Conservation (phyloP, 2,797 vertebrate genomes). For the Peromyscus attwateri region DNA sequence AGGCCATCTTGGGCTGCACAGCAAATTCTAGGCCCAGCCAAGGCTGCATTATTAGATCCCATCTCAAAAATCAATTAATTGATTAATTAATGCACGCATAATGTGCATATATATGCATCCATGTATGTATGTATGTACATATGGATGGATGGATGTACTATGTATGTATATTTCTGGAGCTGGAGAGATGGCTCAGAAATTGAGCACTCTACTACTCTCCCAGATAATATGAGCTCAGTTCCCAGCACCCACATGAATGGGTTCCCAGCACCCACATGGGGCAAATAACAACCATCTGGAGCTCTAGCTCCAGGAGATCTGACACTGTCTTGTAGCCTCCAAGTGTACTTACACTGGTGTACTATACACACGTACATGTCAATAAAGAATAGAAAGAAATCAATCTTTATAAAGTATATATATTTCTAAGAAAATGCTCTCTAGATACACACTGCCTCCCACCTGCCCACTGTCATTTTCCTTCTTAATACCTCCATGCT, state of each 20-base stretch:
- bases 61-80: neutral
- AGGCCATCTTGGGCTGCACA: neutral
- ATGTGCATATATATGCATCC: neutral
- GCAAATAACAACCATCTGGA: too few species aligned
- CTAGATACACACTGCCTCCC: neutral
- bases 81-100: neutral
- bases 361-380: neutral
- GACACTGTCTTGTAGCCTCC: neutral
- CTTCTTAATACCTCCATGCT: neutral
- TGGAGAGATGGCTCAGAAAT: neutral
- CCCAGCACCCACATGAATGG: neutral
- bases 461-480: neutral
- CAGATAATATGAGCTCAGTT: neutral
- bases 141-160: neutral
- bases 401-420: neutral
- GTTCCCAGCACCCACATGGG: neutral
- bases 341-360: neutral
- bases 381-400: neutral
- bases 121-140: neutral
- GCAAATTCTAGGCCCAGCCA: neutral
- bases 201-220: neutral
- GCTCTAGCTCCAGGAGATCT: neutral
- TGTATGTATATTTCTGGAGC: neutral
- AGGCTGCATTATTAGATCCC: too few species aligned
- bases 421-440: neutral